Evolutionary conservation across 1,140 invertebrate genomes (phyloP), one percentile per base, ranked within the genome.

Genomic region (Drosophila burlai): DNA sequence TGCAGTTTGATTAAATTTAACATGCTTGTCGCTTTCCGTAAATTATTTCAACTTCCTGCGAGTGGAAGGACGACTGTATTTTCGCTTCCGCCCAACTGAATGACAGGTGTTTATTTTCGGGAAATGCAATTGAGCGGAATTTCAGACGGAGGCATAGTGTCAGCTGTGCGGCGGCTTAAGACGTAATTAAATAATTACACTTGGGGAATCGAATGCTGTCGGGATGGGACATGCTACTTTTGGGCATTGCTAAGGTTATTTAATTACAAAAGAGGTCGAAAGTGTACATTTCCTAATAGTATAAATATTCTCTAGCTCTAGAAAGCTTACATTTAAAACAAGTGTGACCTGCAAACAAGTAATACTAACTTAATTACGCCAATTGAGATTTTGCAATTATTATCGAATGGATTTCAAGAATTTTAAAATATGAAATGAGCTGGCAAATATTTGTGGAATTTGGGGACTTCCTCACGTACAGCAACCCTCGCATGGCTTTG

Each of bases 41-140:
- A 64, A 42, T 59, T 16, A 61, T 60, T 62, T 29, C 45, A 50
- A 29, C 38, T 57, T 15, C 29, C 21, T 43, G 16, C 40, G n/a
- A 21, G 36, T 40, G 36, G 31, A 43, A 10, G 38, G 43, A n/a
- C 36, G 36, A 21, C 63, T 49, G 18, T 21, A 24, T 31, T 38
- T 52, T 26, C 26, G 13, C 15, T 47, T 40, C 29, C 29, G 34
- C 21, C 29, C 29, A 18, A 64, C 71, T 38, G 43, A 66, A 45
- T 55, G 69, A 58, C 83, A 83, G 76, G 76, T 87, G 83, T 83
- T 85, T 72, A 72, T 80, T 81, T 71, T 80, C 61, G 43, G 47
- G 43, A 71, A 83, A 71, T 83, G 43, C 75, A 83, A 83, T 83
- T 83, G 50, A 75, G 50, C 57, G 60, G 18, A 77, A 78, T 71